Base-by-base conservation (phyloP, 92 coral and sea anemone species). In the Siderastrea siderea region DNA sequence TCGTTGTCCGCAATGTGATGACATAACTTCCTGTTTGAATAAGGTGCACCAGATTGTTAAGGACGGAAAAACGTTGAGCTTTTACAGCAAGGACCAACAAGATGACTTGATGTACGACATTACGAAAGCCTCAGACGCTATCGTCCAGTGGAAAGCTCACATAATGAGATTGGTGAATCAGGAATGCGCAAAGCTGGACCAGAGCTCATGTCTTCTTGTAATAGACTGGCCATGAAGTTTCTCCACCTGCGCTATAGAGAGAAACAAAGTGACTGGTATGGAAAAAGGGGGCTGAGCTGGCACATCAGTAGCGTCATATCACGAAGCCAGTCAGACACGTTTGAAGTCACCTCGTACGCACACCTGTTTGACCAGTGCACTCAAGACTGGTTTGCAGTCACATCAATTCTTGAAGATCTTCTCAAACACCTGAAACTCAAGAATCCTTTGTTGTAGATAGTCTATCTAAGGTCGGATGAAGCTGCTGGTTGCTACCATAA, bases 201-300 rank as follows among this genome's bases (percentile, higher is more conserved):
- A 81, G 14, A 90, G 87, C 71, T 92, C 95, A 26, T 89, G 90
- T 55, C 92, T 86, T 68, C 63, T 92, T 26, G 81, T 94, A 55
- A 89, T 92, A 93, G 98, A 94, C 78, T 94, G 95, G 98, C 95
- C 12, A 94, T 94, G 95, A 94, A 94, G 90, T 92, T 94, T 60
- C 78, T 92, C 70, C 98, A 94, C 89, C 70, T 90, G 67, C 93
- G 95, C 60, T 92, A 90, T 65, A 82, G 93, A 84, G 98, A 95
- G 57, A 95, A 95, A 77, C 93, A 95, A 80, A 75, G 78, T 45
- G 95, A 95, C 77, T 95, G 95, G 98, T 92, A 15, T 48, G 94
- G 95, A 2, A 92, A 94, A 62, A 74, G 97, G 58, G 95, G 94
- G 5, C 87, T 92, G 15, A 94, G 92, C 53, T 94, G 92, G 97